Conservation (phyloP, 1,140 invertebrate species). For the Cecropterus lyciades region DNA sequence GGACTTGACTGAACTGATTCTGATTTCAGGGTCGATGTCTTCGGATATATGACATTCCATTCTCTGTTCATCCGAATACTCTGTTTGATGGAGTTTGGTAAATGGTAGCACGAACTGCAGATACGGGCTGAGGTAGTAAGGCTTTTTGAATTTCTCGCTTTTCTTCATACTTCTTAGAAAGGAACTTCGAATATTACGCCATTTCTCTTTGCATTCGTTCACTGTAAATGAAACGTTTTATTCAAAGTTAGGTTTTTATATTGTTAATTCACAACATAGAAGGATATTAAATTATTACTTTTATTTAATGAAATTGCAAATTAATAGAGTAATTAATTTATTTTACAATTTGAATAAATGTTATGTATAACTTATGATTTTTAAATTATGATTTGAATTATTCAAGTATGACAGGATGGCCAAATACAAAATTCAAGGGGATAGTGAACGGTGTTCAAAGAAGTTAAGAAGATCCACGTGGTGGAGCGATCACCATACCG, state of each 20-base stretch:
- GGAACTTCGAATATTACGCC: conserved; percentile 52
- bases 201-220: conserved; percentile 56
- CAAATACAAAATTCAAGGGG: no score
- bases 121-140: conserved; percentile 47
- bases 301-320: no score
- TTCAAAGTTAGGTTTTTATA: no score
- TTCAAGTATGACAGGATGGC: no score
- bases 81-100: conserved; percentile 41
- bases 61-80: conserved; percentile 38
- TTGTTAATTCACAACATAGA: no score
- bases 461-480: no score
- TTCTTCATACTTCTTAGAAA: conserved; percentile 51
- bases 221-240: conserved; percentile 43
- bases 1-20: conserved; percentile 36
- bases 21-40: conserved; percentile 27
- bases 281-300: not conserved
- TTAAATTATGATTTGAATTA: no score
- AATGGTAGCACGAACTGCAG: conserved; percentile 51
- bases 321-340: no score
- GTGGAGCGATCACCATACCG: no score
- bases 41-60: not conserved
- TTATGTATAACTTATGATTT: no score
- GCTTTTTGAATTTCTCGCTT: conserved; percentile 46
- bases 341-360: no score
- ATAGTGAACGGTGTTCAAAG: no score